A percentile compares a stretch with the other conserved stretches of the same genome.
phyloP scores from a whole-genome alignment of 2,888 invertebrate species.

The Macrophya alboannulata region DNA sequence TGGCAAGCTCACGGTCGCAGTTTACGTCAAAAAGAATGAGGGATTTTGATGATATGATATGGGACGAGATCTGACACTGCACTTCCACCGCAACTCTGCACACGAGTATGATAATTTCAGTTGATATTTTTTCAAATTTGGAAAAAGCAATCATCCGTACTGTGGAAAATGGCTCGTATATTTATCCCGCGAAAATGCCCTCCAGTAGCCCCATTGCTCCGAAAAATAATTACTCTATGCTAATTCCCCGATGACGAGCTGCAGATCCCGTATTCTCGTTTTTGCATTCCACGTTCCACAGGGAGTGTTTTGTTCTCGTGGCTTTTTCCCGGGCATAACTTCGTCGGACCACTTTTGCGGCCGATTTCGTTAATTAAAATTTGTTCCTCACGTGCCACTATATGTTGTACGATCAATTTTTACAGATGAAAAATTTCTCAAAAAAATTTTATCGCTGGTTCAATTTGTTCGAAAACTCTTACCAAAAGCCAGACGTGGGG shows the following conservation, averaged over 20 bases:
- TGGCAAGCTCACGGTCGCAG: conserved; percentile 27
- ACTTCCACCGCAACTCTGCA: not conserved
- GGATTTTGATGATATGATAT: not conserved
- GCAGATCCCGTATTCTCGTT: conserved; percentile 62
- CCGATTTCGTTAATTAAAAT: conserved; percentile 74
- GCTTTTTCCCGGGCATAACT: conserved; percentile 72
- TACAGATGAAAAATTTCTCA: not conserved
- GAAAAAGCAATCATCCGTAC: not conserved
- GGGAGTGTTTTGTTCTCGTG: conserved; percentile 71
- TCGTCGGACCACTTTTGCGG: conserved; percentile 69
- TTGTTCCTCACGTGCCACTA: conserved; percentile 59
- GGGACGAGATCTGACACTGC: not conserved
- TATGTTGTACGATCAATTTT: conserved; percentile 2
- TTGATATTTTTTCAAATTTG: not conserved
- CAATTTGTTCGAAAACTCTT: conserved; percentile 11
- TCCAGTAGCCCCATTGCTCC: not conserved
- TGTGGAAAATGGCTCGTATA: not conserved
- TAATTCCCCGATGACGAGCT: conserved; percentile 68
- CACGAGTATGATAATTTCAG: not conserved
- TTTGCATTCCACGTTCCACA: conserved; percentile 64
- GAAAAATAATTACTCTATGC: conserved; percentile 71
- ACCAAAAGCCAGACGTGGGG: not conserved
- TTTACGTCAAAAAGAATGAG: not conserved
- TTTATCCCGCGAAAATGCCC: not conserved
- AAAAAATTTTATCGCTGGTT: conserved; percentile 3